Conservation (phyloP, 2,113 vertebrate genomes). For the Micromys minutus region DNA sequence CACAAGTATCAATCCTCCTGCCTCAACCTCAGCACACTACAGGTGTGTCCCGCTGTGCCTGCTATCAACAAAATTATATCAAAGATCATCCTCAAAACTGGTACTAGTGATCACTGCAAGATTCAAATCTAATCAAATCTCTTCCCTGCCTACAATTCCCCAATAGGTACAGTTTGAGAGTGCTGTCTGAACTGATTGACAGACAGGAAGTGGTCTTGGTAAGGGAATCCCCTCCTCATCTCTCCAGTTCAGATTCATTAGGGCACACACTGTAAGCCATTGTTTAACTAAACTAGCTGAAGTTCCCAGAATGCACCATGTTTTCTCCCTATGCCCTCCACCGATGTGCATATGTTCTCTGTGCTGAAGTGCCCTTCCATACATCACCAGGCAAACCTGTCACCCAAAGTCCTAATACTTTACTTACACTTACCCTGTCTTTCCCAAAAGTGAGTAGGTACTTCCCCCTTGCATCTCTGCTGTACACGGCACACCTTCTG, state of each 20-base stretch:
- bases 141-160: conserved; percentile 27
- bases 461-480: not conserved
- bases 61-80: not conserved
- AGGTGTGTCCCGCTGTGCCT: not conserved
- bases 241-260: not conserved
- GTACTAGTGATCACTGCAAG: not conserved
- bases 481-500: not conserved
- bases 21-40: not conserved
- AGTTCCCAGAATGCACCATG: not conserved
- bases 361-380: not conserved
- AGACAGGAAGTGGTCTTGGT: not conserved
- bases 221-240: not conserved
- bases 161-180: not conserved
- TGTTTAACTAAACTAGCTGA: not conserved
- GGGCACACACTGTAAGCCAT: not conserved
- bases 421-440: not conserved
- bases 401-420: not conserved
- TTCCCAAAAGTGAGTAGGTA: fast-evolving
- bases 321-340: not conserved
- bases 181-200: not conserved
- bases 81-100: conserved; percentile 7
- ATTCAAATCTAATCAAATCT: not conserved
- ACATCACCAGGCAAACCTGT: not conserved
- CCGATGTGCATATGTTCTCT: not conserved
- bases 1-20: not conserved